A percentile compares a stretch with the other conserved stretches of the same genome.
Evolutionary conservation across 2,113 vertebrate genomes (phyloP).

Genomic region (Scortum barcoo): DNA sequence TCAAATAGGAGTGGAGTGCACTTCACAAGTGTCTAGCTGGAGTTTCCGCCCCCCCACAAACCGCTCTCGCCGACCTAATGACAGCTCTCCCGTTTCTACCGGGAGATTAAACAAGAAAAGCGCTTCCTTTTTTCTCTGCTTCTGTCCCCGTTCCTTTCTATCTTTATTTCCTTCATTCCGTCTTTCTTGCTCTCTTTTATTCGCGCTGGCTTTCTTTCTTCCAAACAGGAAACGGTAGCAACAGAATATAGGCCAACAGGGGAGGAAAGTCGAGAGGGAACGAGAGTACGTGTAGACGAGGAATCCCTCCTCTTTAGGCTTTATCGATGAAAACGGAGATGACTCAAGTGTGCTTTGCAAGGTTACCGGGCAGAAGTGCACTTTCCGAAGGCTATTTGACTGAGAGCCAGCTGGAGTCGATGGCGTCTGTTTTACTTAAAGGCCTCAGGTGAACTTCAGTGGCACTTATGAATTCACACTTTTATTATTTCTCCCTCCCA

Average conservation of each 20-base stretch:
- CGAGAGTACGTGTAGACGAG: slow-evolving; percentile 56
- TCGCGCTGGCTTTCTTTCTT: slow-evolving; percentile 63
- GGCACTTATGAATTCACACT: slow-evolving; percentile 65
- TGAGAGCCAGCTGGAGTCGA: slow-evolving; percentile 28
- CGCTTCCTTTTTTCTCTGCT: slow-evolving; percentile 74
- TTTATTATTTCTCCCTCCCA: slow-evolving; percentile 47
- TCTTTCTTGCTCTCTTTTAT: slow-evolving; percentile 43
- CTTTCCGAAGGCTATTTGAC: slow-evolving; percentile 64
- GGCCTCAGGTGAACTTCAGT: slow-evolving; percentile 80
- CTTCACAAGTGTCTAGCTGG: slow-evolving; percentile 84
- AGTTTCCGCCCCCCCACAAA: slow-evolving; percentile 68
- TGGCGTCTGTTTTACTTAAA: slow-evolving; percentile 67
- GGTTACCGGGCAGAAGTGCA: slow-evolving; percentile 68
- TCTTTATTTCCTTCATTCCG: slow-evolving; percentile 25
- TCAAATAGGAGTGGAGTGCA: slow-evolving; percentile 80
- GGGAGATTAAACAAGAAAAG: slow-evolving; percentile 82
- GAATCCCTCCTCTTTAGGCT: slow-evolving; percentile 56
- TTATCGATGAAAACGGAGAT: slow-evolving; percentile 48
- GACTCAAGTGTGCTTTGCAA: slow-evolving; percentile 74
- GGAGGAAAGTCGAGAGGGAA: slow-evolving; percentile 37
- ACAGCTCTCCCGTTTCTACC: slow-evolving; percentile 83
- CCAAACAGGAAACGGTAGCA: slow-evolving; percentile 59
- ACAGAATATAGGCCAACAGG: slow-evolving; percentile 56
- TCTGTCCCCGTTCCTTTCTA: slow-evolving; percentile 38
- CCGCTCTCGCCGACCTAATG: slow-evolving; percentile 73